Conservation (phyloP, 2,888 invertebrate genomes). For the Heteropelma amictum region DNA sequence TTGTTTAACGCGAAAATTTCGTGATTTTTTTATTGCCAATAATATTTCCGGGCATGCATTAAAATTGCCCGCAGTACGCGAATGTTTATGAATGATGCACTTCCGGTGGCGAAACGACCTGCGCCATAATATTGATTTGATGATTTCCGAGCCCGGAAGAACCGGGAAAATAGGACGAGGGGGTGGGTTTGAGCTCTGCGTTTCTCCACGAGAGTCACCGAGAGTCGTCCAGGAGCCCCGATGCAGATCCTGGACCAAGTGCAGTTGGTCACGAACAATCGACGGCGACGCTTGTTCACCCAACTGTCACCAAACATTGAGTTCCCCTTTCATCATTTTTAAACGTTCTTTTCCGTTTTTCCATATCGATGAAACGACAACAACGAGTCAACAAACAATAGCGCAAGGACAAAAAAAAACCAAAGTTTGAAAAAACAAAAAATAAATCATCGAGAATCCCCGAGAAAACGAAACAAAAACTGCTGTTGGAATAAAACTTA, state of each 20-base stretch:
- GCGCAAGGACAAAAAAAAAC: neutral
- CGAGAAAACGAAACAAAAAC: neutral
- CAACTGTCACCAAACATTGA: conserved; percentile 59
- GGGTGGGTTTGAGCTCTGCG: too few relatives aligned
- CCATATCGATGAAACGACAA: neutral
- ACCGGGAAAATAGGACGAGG: neutral
- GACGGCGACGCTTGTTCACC: conserved; percentile 61
- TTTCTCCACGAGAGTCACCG: too few relatives aligned
- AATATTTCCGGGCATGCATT: too few relatives aligned
- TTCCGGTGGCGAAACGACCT: conserved; percentile 48
- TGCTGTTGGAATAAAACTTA: too few relatives aligned
- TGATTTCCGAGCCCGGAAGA: neutral
- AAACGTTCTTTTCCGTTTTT: neutral
- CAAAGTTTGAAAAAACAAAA: neutral
- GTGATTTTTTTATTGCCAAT: neutral
- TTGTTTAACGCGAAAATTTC: too few relatives aligned
- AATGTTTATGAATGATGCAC: conserved; percentile 12
- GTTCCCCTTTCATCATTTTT: conserved; percentile 32
- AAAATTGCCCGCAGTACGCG: neutral
- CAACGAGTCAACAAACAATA: conserved; percentile 3
- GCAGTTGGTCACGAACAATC: conserved; percentile 62
- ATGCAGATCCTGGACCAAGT: conserved; percentile 61
- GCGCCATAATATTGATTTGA: conserved; percentile 60
- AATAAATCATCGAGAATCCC: neutral
- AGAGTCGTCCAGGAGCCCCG: conserved; percentile 53